A percentile compares a stretch with the other conserved stretches of the same genome.
These are phyloP conservation scores for Chloromyia formosa DNA, from an alignment of 2,888 invertebrate genomes.

Conservation along the genomic window DNA sequence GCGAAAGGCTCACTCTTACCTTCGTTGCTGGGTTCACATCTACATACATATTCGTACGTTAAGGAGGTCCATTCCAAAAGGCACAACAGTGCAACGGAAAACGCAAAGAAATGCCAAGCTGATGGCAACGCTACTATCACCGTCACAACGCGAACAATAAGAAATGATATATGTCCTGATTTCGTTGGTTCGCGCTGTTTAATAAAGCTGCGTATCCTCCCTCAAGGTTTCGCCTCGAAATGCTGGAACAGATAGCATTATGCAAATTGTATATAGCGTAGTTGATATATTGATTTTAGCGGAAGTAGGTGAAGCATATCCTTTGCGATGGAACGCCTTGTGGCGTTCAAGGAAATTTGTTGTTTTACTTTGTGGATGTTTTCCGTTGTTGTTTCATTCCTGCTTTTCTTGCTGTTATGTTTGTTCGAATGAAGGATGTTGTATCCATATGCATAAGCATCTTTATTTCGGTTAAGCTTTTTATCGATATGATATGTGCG, in stretches of 20 bases:
- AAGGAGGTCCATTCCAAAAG: neutral
- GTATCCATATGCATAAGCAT: slow-evolving; percentile 12
- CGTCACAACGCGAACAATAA: slow-evolving; percentile 35
- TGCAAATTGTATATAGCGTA: slow-evolving; percentile 36
- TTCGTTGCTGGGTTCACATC: neutral
- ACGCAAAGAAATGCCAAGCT: neutral
- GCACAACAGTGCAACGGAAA: too few species aligned
- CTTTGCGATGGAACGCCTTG: slow-evolving; percentile 8
- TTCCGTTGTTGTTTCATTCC: neutral
- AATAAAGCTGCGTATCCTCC: slow-evolving; percentile 38
- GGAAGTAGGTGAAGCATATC: slow-evolving; percentile 32
- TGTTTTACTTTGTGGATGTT: slow-evolving; percentile 11
- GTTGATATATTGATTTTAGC: slow-evolving; percentile 30
- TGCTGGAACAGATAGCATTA: slow-evolving; percentile 26
- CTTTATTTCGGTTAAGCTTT: slow-evolving; percentile 25
- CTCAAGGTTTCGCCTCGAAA: slow-evolving; percentile 19
- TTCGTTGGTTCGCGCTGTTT: slow-evolving; percentile 38
- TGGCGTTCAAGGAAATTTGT: neutral
- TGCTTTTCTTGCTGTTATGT: too few species aligned
- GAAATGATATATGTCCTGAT: slow-evolving; percentile 42
- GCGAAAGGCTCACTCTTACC: slow-evolving; percentile 18
- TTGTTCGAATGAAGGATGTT: slow-evolving; percentile 8
- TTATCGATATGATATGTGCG: slow-evolving; percentile 19
- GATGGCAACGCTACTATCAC: slow-evolving; percentile 22
- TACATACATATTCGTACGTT: neutral